Evolutionary conservation across 2,888 invertebrate species (phyloP).

Genomic region (Diarsia rubi): DNA sequence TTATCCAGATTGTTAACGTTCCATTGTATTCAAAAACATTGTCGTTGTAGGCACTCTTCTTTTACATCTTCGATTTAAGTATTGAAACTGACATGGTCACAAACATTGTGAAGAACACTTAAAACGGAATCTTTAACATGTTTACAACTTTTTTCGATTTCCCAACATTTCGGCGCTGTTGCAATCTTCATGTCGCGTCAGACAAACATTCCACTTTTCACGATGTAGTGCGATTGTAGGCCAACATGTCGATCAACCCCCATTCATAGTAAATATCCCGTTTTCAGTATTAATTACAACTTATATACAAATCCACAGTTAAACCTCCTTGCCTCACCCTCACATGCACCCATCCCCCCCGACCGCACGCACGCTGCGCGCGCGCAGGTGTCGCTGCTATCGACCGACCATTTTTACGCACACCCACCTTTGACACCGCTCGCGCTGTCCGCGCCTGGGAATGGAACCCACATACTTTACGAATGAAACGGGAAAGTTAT

Average conservation of each 20-base stretch:
- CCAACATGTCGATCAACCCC: too few species aligned
- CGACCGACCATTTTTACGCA: slow-evolving; percentile 72
- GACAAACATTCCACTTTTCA: too few species aligned
- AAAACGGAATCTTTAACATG: too few species aligned
- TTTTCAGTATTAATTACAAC: too few species aligned
- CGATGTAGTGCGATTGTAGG: too few species aligned
- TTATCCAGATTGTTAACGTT: background rate
- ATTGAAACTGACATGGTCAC: too few species aligned
- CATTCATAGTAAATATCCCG: too few species aligned
- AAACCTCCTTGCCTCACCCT: background rate
- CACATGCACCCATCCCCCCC: slow-evolving; percentile 60
- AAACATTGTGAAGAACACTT: too few species aligned
- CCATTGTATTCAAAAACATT: background rate
- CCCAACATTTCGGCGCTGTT: too few species aligned
- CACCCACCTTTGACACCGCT: slow-evolving; percentile 71
- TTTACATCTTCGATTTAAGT: background rate
- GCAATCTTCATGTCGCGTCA: too few species aligned
- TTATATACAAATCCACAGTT: background rate
- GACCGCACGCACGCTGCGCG: slow-evolving; percentile 63
- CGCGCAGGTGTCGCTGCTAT: slow-evolving; percentile 69
- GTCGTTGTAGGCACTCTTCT: background rate
- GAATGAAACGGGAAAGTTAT: slow-evolving; percentile 48
- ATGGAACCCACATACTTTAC: slow-evolving; percentile 59
- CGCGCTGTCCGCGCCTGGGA: slow-evolving; percentile 60
- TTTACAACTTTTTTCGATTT: too few species aligned